A percentile compares a stretch with the other conserved stretches of the same genome.
These are phyloP conservation scores for Diplosoma virens DNA, from an alignment of 23 tunicate species.

Conservation along the genomic window DNA sequence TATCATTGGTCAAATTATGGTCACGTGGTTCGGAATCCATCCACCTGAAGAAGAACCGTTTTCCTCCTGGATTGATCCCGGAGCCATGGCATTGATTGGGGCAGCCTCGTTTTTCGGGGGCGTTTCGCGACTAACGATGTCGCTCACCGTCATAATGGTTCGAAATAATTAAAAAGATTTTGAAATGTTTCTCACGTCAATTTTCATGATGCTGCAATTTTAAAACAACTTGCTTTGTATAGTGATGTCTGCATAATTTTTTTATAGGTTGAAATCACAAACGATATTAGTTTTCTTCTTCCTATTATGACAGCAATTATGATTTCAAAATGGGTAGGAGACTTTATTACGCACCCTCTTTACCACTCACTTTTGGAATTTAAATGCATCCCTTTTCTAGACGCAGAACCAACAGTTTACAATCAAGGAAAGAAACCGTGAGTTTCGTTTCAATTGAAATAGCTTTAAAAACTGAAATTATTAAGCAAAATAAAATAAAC, in stretches of 20 bases:
- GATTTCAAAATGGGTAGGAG: conserved; percentile 98
- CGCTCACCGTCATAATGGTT: conserved; percentile 98
- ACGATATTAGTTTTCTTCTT: conserved; percentile 91
- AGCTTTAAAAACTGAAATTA: neutral
- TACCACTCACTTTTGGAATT: conserved; percentile 94
- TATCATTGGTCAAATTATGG: conserved; percentile 89
- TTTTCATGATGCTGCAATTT: no score
- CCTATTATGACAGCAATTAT: conserved; percentile 96
- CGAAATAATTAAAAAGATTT: neutral
- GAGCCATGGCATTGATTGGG: conserved; percentile 98
- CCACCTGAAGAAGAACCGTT: conserved; percentile 50
- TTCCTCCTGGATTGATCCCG: conserved; percentile 99
- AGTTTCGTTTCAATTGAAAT: conserved; percentile 3
- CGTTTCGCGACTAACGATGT: conserved; percentile 95
- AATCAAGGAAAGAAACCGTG: conserved; percentile 21
- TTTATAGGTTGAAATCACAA: conserved; percentile 92
- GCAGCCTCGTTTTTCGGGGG: conserved; percentile 99
- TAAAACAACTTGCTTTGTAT: no score
- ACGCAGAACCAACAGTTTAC: conserved; percentile 94
- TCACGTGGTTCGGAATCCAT: conserved; percentile 89
- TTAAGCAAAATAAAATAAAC: no score
- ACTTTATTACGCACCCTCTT: conserved; percentile 95
- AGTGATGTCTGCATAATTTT: no score
- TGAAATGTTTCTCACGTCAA: no score
- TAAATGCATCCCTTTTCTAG: conserved; percentile 96